These are phyloP conservation scores for Mobula birostris DNA, from an alignment of 2,113 vertebrate genomes.

Conservation along the genomic window DNA sequence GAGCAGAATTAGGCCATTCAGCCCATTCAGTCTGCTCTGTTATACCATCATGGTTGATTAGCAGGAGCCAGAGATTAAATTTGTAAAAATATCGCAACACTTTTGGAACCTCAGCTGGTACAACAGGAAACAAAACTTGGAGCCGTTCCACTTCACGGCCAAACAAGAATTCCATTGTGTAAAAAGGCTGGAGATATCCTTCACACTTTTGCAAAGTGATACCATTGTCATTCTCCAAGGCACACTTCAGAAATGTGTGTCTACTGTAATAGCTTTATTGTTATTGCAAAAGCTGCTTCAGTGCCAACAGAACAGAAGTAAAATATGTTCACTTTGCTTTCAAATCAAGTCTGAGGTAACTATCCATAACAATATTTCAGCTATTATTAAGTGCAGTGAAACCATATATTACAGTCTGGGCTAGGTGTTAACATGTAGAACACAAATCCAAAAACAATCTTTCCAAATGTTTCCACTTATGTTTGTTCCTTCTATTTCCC, in stretches of 20 bases:
- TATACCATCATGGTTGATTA: neutral
- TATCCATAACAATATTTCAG: constrained; percentile 27
- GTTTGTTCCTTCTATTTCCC: neutral
- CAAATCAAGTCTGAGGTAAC: neutral
- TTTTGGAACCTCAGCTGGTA: neutral
- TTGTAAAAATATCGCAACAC: neutral
- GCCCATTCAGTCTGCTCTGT: too few relatives aligned
- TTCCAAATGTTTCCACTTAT: constrained; percentile 7
- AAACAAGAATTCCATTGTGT: neutral
- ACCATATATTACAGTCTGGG: constrained; percentile 21
- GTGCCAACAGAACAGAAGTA: constrained; percentile 18
- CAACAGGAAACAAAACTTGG: neutral
- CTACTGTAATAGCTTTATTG: constrained; percentile 1
- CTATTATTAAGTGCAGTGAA: constrained; percentile 25
- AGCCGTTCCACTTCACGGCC: neutral
- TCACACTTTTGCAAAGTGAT: neutral
- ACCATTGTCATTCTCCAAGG: neutral
- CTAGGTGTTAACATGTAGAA: constrained; percentile 31
- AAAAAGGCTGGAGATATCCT: constrained; percentile 24
- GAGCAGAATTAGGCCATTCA: too few relatives aligned
- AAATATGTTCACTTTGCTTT: neutral
- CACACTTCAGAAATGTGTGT: neutral
- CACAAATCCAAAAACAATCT: neutral
- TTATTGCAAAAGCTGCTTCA: constrained; percentile 5
- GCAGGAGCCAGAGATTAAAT: neutral